phyloP scores from a whole-genome alignment of 2,888 invertebrate species.

The Sinohyriopsis cumingii region DNA sequence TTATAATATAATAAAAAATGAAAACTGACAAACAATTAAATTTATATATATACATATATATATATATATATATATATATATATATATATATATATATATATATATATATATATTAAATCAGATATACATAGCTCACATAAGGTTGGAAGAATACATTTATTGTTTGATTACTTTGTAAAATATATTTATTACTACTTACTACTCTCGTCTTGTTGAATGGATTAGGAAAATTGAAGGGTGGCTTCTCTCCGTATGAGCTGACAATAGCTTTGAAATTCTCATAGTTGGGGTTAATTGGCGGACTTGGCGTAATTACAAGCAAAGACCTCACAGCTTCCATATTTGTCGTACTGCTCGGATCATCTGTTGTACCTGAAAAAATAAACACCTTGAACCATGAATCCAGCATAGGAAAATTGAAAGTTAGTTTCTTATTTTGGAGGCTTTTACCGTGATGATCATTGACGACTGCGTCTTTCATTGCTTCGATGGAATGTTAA shows the following conservation, averaged over 20 bases:
- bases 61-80: too few species aligned
- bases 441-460: too few species aligned
- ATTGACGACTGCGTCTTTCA: too few species aligned
- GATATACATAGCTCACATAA: too few species aligned
- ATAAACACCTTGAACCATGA: neutral
- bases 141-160: neutral
- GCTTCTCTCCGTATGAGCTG: conserved; percentile 82
- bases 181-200: conserved; percentile 9
- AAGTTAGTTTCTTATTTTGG: too few species aligned
- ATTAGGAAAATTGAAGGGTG: conserved; percentile 86
- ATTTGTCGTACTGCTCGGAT: conserved; percentile 45
- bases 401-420: too few species aligned
- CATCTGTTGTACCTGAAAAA: conserved; percentile 49
- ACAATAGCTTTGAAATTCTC: conserved; percentile 87
- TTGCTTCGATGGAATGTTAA: too few species aligned
- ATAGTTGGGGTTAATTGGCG: conserved; percentile 78
- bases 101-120: too few species aligned
- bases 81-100: too few species aligned
- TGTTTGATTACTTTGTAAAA: conserved; percentile 1
- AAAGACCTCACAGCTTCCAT: conserved; percentile 81
- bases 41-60: too few species aligned
- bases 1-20: too few species aligned
- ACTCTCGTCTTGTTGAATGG: conserved; percentile 71
- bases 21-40: too few species aligned
- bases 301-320: conserved; percentile 90